phyloP scores from a whole-genome alignment of 1,140 invertebrate genomes.

The Heterodera schachtii region DNA sequence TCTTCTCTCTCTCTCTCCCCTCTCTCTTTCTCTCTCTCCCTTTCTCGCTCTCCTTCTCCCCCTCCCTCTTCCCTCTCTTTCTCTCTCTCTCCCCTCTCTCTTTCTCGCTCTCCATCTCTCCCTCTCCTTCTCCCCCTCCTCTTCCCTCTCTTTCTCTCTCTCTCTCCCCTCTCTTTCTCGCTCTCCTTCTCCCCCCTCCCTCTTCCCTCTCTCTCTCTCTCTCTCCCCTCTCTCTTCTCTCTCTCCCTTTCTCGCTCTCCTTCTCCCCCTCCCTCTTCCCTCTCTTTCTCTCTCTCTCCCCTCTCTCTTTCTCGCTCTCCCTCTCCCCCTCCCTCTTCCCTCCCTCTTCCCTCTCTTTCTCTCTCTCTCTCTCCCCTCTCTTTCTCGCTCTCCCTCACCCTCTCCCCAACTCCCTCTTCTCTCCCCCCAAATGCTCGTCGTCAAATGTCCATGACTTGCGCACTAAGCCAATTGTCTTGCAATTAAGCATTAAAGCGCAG shows the following conservation, averaged over 20 bases:
- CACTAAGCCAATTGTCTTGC: too few relatives aligned
- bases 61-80: too few relatives aligned
- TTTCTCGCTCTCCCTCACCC: background rate
- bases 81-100: too few relatives aligned
- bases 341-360: background rate
- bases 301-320: background rate
- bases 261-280: background rate
- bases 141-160: background rate
- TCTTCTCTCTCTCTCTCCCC: too few relatives aligned
- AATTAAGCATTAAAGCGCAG: too few relatives aligned
- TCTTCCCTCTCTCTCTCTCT: background rate
- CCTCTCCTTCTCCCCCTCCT: background rate
- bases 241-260: too few relatives aligned
- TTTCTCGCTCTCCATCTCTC: too few relatives aligned
- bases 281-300: background rate
- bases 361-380: too few relatives aligned
- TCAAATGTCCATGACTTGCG: too few relatives aligned
- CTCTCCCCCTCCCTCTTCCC: background rate
- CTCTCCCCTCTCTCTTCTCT: background rate
- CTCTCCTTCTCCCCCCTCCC: background rate
- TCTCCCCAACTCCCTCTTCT: background rate
- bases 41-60: too few relatives aligned
- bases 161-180: background rate
- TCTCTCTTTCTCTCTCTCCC: too few relatives aligned
- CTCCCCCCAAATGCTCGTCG: too few relatives aligned